phyloP scores from a whole-genome alignment of 2,888 invertebrate species.

The Campopleginae sp. region DNA sequence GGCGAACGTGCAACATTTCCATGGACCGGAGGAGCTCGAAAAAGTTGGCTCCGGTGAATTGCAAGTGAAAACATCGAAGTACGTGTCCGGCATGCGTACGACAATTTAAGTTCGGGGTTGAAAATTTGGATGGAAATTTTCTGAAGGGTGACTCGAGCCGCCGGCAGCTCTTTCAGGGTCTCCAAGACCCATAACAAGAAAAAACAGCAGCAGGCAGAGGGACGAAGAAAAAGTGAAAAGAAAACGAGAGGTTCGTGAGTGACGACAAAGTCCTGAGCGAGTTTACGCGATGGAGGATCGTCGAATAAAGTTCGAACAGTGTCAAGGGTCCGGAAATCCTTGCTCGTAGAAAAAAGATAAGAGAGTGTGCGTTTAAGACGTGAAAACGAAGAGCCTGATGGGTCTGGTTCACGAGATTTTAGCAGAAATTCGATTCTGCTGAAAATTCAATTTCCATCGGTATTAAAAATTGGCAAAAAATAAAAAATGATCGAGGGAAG shows the following conservation, averaged over 20 bases:
- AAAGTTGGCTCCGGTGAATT: background rate
- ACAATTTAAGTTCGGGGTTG: background rate
- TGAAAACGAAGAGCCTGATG: background rate
- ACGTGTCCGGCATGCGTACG: background rate
- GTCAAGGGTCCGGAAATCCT: constrained; percentile 24
- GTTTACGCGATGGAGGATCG: constrained; percentile 37
- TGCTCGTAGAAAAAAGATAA: background rate
- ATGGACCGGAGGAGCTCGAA: background rate
- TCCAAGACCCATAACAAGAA: background rate
- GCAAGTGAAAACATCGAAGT: constrained; percentile 15
- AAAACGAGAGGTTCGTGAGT: background rate
- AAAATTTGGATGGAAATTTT: constrained; percentile 18
- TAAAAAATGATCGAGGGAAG: no score
- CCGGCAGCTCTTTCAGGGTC: constrained; percentile 11
- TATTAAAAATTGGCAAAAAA: no score
- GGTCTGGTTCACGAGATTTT: no score
- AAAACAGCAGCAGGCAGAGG: background rate
- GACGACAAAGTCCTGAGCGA: constrained; percentile 23
- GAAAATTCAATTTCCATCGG: no score
- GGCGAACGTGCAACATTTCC: no score
- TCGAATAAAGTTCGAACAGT: constrained; percentile 12
- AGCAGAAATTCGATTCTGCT: no score
- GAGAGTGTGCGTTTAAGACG: background rate
- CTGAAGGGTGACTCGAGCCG: constrained; percentile 9
- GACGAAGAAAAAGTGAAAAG: background rate